Evolutionary conservation across 1,140 invertebrate genomes (phyloP), one percentile per base, ranked within the genome.

Genomic region (Scaptodrosophila lebanonensis): DNA sequence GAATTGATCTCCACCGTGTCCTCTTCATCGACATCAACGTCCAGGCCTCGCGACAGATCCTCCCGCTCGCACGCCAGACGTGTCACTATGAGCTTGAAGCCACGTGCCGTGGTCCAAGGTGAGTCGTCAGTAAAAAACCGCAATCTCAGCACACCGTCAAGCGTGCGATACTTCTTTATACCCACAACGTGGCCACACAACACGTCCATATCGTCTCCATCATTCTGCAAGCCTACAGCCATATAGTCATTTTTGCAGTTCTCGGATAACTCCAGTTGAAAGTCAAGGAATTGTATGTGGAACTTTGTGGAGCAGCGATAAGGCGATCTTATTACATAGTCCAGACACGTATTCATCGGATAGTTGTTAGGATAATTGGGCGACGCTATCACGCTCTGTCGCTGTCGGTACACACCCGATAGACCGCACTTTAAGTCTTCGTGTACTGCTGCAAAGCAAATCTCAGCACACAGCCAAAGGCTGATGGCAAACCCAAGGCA

Each of bases 271-370:
- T 86, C 77, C 16, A 91, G 50, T 51, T 88, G 66, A 36, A 91
- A 91, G 63, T 91, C 88, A 1, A 90, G 59, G 60, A 91, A 90
- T 48, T 90, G 88, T 9, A 91, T 71, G 51, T 89, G 87, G 60
- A 89, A 91, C 40, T 88, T 73, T 25, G 87, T 88, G 8, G 89
- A 86, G 42, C 90, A 91, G 2, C 67, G 60, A 30, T 84, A 84
- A 1, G 87, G 88, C 0, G 88, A 90, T 17, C 87, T 87, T 8
- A 91, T 72, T 2, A 86, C 73, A 62, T 88, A 91, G 43, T 88
- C 75, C 73, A 90, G 90, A 17, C 88, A 76, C 9, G 77, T 66
- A 53, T 88, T 85, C 8, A 58, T 45, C 0, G 88, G 77, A 87
- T 90, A 90, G 29, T 86, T 83, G 22, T 72, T 56, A 1, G 90